phyloP scores from a whole-genome alignment of 1,140 invertebrate species.

The Cotesia chilonis region DNA sequence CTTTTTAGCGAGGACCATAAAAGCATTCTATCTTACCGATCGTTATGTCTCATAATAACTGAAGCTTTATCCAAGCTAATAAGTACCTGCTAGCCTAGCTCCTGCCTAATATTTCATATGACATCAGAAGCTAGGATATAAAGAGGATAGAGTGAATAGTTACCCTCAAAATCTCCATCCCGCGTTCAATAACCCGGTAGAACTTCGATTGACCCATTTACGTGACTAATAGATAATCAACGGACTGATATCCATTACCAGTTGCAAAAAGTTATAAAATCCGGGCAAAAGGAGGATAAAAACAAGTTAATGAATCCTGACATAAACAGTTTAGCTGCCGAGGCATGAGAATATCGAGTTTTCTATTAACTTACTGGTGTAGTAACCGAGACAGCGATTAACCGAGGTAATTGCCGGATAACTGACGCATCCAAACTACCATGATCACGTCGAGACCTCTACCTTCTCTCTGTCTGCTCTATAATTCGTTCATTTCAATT shows the following conservation, averaged over 20 bases:
- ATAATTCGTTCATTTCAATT: too few species aligned
- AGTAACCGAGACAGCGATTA: slow-evolving; percentile 21
- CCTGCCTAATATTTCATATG: too few species aligned
- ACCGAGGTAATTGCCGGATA: slow-evolving; percentile 23
- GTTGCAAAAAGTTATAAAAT: slow-evolving; percentile 34
- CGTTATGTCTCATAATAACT: not conserved
- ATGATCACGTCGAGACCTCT: not conserved
- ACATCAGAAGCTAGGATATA: not conserved
- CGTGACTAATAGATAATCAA: slow-evolving; percentile 35
- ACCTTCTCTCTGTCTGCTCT: too few species aligned
- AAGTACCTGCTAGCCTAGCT: too few species aligned
- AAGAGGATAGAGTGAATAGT: not conserved
- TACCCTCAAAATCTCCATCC: not conserved
- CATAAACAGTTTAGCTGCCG: slow-evolving; percentile 5
- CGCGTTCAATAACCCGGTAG: slow-evolving; percentile 8
- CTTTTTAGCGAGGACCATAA: slow-evolving; percentile 27
- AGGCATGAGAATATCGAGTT: slow-evolving; percentile 36
- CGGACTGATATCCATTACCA: slow-evolving; percentile 35
- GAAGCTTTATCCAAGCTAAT: not conserved
- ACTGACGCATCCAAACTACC: slow-evolving; percentile 10
- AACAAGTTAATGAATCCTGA: too few species aligned
- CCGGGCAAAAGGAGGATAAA: too few species aligned
- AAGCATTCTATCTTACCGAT: slow-evolving; percentile 23
- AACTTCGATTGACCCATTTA: slow-evolving; percentile 37
- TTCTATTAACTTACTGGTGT: slow-evolving; percentile 41